Conservation (phyloP, 2,888 invertebrate species). For the Lasioglossum pauxillum region DNA sequence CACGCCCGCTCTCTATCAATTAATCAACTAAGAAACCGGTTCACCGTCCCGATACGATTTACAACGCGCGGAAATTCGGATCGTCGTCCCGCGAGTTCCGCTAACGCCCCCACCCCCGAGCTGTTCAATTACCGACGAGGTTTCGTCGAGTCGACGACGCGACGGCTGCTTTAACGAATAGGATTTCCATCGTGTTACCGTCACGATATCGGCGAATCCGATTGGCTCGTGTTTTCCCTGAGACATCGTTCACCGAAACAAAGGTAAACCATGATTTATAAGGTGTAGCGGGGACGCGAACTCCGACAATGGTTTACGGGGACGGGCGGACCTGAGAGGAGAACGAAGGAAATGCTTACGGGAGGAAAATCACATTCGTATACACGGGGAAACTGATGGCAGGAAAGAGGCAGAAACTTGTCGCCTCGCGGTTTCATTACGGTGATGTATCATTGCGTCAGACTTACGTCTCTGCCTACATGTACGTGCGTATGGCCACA, state of each 20-base stretch:
- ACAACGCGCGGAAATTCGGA: constrained; percentile 17
- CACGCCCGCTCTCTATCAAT: not conserved
- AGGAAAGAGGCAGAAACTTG: constrained; percentile 46
- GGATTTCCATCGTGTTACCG: constrained; percentile 44
- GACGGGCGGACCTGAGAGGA: not conserved
- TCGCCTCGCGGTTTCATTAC: constrained; percentile 76
- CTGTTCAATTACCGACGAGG: constrained; percentile 64
- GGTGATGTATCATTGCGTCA: constrained; percentile 79
- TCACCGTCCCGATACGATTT: not conserved
- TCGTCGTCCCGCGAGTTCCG: constrained; percentile 32
- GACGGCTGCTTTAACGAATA: constrained; percentile 50
- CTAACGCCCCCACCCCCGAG: constrained; percentile 11
- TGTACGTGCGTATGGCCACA: constrained; percentile 9
- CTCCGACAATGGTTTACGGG: constrained; percentile 57
- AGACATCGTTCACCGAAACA: constrained; percentile 62
- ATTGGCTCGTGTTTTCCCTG: constrained; percentile 60
- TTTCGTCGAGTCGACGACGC: constrained; percentile 36
- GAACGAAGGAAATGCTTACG: constrained; percentile 31
- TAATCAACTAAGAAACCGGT: constrained; percentile 11
- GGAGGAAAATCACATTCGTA: constrained; percentile 42
- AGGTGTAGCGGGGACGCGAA: constrained; percentile 69
- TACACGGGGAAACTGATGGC: constrained; percentile 14
- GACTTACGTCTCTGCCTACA: constrained; percentile 51
- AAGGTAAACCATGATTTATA: constrained; percentile 77
- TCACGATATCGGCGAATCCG: constrained; percentile 59